phyloP scores from a whole-genome alignment of 2,113 vertebrate species.

The Clarias gariepinus region DNA sequence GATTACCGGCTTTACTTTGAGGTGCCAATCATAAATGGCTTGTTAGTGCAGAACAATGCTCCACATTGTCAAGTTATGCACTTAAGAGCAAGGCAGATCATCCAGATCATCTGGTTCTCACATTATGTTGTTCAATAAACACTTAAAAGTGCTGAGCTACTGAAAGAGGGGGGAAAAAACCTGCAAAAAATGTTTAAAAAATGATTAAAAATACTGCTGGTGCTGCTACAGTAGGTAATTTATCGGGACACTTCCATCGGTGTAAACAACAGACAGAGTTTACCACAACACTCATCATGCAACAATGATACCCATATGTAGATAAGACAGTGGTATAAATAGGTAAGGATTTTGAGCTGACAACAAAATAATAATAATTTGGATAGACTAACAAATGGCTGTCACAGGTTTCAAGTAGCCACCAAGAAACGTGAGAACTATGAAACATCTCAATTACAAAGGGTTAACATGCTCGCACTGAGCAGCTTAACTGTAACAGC shows the following conservation, averaged over 20 bases:
- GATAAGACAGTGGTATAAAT: background rate
- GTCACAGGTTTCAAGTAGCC: background rate
- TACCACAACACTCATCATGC: background rate
- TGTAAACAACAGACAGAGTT: background rate
- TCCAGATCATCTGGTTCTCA: constrained; percentile 9
- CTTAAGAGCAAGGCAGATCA: background rate
- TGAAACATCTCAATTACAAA: background rate
- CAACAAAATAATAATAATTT: background rate
- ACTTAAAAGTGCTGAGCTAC: background rate
- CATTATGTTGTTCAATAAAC: background rate
- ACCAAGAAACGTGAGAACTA: background rate
- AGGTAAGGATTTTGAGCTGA: background rate
- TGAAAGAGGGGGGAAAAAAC: too few relatives aligned
- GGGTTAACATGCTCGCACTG: background rate
- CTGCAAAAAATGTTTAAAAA: too few relatives aligned
- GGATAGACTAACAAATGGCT: background rate
- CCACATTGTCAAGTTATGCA: background rate
- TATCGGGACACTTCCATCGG: background rate
- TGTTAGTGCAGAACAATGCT: background rate
- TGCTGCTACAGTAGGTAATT: background rate
- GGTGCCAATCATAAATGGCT: background rate
- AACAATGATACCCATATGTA: background rate
- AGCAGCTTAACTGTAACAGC: background rate
- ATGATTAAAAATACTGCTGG: too few relatives aligned
- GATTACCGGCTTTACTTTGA: background rate